phyloP scores from a whole-genome alignment of 2,888 invertebrate genomes.

The Netelia virgata region DNA sequence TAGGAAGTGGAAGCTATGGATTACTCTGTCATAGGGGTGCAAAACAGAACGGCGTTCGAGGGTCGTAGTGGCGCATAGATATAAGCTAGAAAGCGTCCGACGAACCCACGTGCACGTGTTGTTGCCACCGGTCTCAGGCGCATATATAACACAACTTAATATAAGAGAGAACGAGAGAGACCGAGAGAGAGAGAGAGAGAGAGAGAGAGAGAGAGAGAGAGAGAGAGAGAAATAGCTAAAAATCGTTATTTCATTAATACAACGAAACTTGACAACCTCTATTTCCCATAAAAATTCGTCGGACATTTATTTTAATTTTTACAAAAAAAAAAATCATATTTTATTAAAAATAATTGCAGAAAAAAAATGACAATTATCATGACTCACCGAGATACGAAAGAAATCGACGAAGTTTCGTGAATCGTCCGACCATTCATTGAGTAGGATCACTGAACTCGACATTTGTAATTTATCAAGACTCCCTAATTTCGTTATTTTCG shows the following conservation, averaged over 20 bases:
- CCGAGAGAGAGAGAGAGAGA: background rate
- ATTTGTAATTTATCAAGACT: constrained; percentile 1
- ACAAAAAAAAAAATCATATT: background rate
- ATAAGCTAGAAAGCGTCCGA: constrained; percentile 73
- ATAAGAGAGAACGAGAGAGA: background rate
- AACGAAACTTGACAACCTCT: constrained; percentile 53
- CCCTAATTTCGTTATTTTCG: constrained; percentile 1
- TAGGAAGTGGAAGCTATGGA: background rate
- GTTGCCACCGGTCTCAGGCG: constrained; percentile 40
- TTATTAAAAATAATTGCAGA: background rate
- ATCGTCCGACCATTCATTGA: background rate
- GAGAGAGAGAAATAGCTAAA: constrained; percentile 77
- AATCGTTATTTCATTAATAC: constrained; percentile 82
- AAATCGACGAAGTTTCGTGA: background rate
- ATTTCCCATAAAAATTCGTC: background rate
- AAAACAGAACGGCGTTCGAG: background rate
- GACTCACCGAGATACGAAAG: constrained; percentile 9
- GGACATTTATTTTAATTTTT: background rate
- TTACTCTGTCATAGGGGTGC: background rate
- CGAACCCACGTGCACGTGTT: constrained; percentile 76
- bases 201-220: background rate
- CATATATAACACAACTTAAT: constrained; percentile 31
- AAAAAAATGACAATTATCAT: background rate
- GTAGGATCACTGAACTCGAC: background rate
- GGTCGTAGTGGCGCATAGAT: constrained; percentile 41